Base-by-base conservation (phyloP, 2,888 invertebrate genomes). In the Archaeoteleia sp. region DNA sequence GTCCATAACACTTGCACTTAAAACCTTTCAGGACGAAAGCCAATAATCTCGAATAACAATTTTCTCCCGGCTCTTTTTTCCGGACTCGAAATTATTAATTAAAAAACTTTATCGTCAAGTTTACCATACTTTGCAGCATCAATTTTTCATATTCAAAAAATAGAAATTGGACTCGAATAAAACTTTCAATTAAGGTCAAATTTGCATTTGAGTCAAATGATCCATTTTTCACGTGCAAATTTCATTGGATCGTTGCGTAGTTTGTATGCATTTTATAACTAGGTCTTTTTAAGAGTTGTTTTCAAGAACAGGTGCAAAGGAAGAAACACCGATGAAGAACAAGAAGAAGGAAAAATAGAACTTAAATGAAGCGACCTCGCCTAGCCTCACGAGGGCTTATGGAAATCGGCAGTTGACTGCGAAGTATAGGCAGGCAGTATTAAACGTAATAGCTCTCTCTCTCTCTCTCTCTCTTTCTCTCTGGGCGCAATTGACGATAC, bases 401-500 rank as follows among this genome's bases (percentile, higher is more conserved):
- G 74, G 68, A 78, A 77, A 78, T 80, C 74, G 74, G 71, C 67
- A 70, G 68, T 54, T 49, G 51, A 63, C 58, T 62, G 62, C 54
- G 51, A 65, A 60, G 67, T 73, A 37, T 66, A 71, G 71, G 71
- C 73, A 78, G 73, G 77, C 75, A 76, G 72, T 73, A 78, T 82
- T 78, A 81, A 76, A 82, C 70, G 74, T 81, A 80, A 82, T 82
- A 76, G 76, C 71, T 72, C 72, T 78, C 71, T 73, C 77, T 79
- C 20, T 2, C 20, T 20, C 20, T 5, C 20, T 20, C n/a, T n/a
- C n/a, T n/a, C n/a, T n/a, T n/a, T n/a, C n/a, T n/a, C n/a, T 20
- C 78, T 65, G 72, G 72, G 76, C 71, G 78, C 79, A 82, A 83
- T 83, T 79, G 81, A 82, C 80, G 79, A 81, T 83, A 78, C 80